Evolutionary conservation across 2,113 vertebrate species (phyloP), one percentile per base, ranked within the genome.

Genomic region (Caloenas nicobarica): DNA sequence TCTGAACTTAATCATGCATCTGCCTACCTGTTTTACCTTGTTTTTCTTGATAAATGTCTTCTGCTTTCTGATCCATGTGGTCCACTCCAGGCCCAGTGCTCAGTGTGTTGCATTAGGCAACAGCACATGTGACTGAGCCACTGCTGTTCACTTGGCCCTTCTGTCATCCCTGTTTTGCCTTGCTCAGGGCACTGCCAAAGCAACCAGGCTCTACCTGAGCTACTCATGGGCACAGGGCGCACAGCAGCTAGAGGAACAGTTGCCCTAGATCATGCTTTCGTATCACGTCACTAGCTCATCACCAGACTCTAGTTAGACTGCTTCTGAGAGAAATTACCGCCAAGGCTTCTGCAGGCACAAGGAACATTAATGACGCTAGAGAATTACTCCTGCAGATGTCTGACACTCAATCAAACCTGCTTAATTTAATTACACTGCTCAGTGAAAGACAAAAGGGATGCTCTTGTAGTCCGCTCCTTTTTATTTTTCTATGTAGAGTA

Each of bases 381-480:
- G 95, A 97, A 95, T 91, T 94, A 96, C 93, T 97, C 93, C 95
- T 94, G 94, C 93, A 95, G 96, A 97, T 96, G 95, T 94, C 85
- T 95, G 96, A 96, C 91, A 92, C 95, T 97, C 92, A 95, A 91
- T 97, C 95, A 97, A 79, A 96, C 86, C 97, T 89, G 34, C 95
- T 96, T 97, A 97, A 97, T 97, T 96, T 97, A 97, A 97, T 97
- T 97, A 97, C 61, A 90, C 69, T 90, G 77, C 76, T 91, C 88
- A 95, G 86, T 77, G 76, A 95, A 91, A 96, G 77, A 97, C 90
- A 96, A 96, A 97, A 95, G 78, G 65, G 88, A 93, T 86, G 91
- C 66, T 91, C 84, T 77, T 89, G 65, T 50, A 86, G 93, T 71
- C 88, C 70, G 70, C n/a, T 80, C 53, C 69, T 88, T 97, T 96